Evolutionary conservation across 2,797 vertebrate species (phyloP), one percentile per base, ranked within the genome.

Genomic region (Synanceia verrucosa): DNA sequence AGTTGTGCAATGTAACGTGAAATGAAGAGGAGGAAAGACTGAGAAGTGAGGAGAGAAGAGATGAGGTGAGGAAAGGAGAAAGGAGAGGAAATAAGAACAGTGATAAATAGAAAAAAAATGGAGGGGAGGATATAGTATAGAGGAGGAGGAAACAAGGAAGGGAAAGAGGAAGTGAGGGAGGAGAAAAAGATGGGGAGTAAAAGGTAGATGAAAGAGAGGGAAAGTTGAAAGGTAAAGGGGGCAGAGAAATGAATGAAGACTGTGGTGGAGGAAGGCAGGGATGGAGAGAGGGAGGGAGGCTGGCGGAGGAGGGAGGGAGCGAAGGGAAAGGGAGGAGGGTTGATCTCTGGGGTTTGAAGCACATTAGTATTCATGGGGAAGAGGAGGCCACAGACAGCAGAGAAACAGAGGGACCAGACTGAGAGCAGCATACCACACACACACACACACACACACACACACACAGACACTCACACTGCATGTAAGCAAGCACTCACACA

Each of bases 301-400:
- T 50, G 70, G 39, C 43, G 26, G 59, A 34, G 48, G 71, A 71
- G 64, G 78, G 69, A 76, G 76, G 39, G 52, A 73, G 77, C 3
- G 71, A 71, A 60, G 78, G 82, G 60, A 83, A 80, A 46, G 80
- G 91, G 74, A 88, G 90, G 84, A 89, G 87, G 94, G 91, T 93
- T 93, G 94, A 92, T 93, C 92, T 93, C 92, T 90, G 88, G 92
- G 92, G 91, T 91, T 93, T 93, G 91, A 91, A 90, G 88, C 91
- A 79, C 92, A 93, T 93, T 93, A 93, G 92, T 93, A 93, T 93
- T 93, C 92, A 93, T 93, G 86, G 86, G 85, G 91, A 93, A 92
- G 92, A 92, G 89, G 92, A 92, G 92, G 89, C 92, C 92, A 91
- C 91, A 93, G 91, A 93, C 92, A 92, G 91, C 91, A 89, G 90